These are phyloP conservation scores for Malurus splendens DNA, from an alignment of 2,797 vertebrate species.

Conservation along the genomic window DNA sequence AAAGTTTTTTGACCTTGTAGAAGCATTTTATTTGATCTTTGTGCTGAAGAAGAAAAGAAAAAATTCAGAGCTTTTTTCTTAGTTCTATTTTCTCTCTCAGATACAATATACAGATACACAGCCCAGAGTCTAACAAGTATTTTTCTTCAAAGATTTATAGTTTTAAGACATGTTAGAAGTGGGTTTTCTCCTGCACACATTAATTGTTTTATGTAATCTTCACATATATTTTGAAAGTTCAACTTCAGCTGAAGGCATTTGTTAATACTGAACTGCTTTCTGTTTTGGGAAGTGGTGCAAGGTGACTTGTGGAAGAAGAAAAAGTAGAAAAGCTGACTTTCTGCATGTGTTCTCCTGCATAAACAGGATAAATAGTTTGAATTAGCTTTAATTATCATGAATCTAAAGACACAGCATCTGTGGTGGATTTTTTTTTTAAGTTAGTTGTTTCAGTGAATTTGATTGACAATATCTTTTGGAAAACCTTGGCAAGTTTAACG, in stretches of 20 bases:
- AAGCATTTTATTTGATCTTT: neutral
- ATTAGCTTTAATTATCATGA: neutral
- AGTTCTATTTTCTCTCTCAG: neutral
- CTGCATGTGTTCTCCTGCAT: neutral
- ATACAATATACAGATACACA: neutral
- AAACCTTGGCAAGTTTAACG: neutral
- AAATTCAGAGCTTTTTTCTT: neutral
- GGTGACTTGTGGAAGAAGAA: neutral
- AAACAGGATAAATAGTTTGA: neutral
- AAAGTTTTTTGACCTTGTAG: neutral
- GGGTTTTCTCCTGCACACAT: neutral
- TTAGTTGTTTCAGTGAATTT: neutral
- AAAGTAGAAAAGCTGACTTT: neutral
- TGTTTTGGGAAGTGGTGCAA: neutral
- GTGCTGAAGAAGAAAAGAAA: neutral
- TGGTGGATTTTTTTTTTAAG: fast-evolving
- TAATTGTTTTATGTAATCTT: neutral
- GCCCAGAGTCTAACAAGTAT: neutral
- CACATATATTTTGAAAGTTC: neutral
- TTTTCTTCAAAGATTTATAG: neutral
- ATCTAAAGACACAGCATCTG: neutral
- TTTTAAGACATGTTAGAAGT: neutral
- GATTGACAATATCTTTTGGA: neutral
- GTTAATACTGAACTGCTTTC: neutral
- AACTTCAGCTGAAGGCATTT: neutral